Conservation (phyloP, 2,888 invertebrate genomes). For the Leptothorax acervorum region DNA sequence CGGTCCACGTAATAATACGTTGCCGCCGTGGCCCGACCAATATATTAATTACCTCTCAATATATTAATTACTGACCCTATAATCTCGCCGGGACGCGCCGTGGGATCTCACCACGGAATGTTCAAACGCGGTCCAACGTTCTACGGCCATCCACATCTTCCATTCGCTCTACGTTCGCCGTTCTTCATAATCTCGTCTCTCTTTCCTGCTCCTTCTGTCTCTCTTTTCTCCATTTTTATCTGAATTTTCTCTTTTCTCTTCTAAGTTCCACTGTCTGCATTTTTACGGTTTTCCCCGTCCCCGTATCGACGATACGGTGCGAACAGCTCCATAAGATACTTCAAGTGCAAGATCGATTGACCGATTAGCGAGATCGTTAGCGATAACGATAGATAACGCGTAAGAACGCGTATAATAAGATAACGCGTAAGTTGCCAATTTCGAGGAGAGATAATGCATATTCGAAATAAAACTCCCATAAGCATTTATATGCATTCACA, state of each 20-base stretch:
- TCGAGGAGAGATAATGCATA: slow-evolving; percentile 61
- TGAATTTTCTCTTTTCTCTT: slow-evolving; percentile 1
- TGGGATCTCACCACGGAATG: slow-evolving; percentile 70
- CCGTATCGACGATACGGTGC: background rate
- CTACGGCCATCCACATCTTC: slow-evolving; percentile 49
- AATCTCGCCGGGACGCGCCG: slow-evolving; percentile 79
- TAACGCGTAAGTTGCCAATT: background rate
- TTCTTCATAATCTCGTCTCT: background rate
- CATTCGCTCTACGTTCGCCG: slow-evolving; percentile 2
- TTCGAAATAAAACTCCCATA: slow-evolving; percentile 61
- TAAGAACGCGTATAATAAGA: background rate
- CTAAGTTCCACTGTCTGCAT: background rate
- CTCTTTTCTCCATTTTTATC: background rate
- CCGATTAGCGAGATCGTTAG: slow-evolving; percentile 59
- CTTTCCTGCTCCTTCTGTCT: background rate
- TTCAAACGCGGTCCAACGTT: slow-evolving; percentile 61
- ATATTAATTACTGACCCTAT: slow-evolving; percentile 84
- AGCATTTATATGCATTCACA: background rate
- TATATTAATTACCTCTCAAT: slow-evolving; percentile 84
- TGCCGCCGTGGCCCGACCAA: slow-evolving; percentile 76
- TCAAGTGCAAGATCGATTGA: slow-evolving; percentile 18
- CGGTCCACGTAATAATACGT: slow-evolving; percentile 80
- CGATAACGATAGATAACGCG: slow-evolving; percentile 6
- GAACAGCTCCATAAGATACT: background rate
- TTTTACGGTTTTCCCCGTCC: background rate